Percentiles rank a stretch among this genome's conserved stretches.
phyloP scores from a whole-genome alignment of 2,797 vertebrate species.

The Dallia pectoralis region DNA sequence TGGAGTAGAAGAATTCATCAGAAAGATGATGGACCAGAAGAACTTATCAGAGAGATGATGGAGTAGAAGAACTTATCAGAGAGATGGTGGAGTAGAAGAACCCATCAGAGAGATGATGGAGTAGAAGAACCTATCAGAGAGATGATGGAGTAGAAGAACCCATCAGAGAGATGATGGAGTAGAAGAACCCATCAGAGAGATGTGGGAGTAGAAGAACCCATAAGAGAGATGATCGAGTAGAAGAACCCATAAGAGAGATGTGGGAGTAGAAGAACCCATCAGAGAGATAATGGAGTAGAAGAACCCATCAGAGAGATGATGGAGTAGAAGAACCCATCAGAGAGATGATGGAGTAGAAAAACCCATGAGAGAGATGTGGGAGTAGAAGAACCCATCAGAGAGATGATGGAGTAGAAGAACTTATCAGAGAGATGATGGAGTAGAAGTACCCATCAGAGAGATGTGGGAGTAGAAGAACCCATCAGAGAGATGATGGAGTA shows the following conservation, averaged over 20 bases:
- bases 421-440: slow-evolving; percentile 29
- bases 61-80: slow-evolving; percentile 19
- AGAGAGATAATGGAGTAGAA: no score
- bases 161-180: slow-evolving; percentile 29
- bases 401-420: slow-evolving; percentile 7
- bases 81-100: slow-evolving; percentile 1
- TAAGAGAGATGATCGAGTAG: no score
- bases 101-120: slow-evolving; percentile 30
- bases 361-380: no score
- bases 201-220: slow-evolving; percentile 11
- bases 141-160: slow-evolving; percentile 9
- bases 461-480: slow-evolving; percentile 10
- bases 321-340: slow-evolving; percentile 19
- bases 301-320: no score
- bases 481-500: slow-evolving; percentile 30
- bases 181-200: no score
- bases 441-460: no score
- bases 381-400: slow-evolving; percentile 20
- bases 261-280: slow-evolving; percentile 17
- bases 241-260: no score
- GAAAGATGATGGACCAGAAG: no score
- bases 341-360: no score
- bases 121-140: no score
- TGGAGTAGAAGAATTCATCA: slow-evolving; percentile 18
- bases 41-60: no score